A percentile compares a stretch with the other conserved stretches of the same genome.
phyloP scores from a whole-genome alignment of 1,140 invertebrate genomes.

The Orchestia grillus region DNA sequence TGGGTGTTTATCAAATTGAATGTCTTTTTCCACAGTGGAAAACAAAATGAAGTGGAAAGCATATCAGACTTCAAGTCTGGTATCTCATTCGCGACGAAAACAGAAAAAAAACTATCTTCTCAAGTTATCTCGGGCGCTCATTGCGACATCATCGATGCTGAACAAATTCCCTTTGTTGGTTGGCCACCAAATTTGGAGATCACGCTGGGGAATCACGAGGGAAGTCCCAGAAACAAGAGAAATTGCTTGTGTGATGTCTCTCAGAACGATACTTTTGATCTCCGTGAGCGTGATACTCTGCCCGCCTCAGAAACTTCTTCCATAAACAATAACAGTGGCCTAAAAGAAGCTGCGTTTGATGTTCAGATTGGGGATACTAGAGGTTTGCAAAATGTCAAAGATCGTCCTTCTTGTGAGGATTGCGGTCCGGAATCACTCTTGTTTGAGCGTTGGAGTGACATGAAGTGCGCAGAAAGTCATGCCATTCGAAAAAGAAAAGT shows the following conservation, averaged over 20 bases:
- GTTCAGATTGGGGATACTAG: not conserved
- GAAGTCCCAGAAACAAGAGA: constrained; percentile 19
- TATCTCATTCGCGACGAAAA: not conserved
- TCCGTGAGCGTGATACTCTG: constrained; percentile 2
- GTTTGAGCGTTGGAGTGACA: not conserved
- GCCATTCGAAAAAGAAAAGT: not conserved
- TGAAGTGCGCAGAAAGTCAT: not conserved
- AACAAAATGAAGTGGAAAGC: not conserved
- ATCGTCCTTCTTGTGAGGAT: not conserved
- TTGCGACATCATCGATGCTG: not conserved
- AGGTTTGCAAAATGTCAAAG: constrained; percentile 3
- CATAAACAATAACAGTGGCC: constrained; percentile 53
- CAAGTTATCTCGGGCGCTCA: not conserved
- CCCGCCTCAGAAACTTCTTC: constrained; percentile 17
- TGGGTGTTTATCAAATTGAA: not conserved
- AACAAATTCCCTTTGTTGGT: constrained; percentile 28
- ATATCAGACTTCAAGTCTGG: not conserved
- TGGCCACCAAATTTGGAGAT: not conserved
- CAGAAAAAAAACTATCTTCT: not conserved
- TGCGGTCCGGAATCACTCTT: not conserved
- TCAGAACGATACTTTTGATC: constrained; percentile 23
- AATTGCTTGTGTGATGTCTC: constrained; percentile 36
- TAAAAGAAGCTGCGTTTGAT: not conserved
- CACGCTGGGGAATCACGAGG: constrained; percentile 18
- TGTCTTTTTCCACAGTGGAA: not conserved